A percentile compares a stretch with the other conserved stretches of the same genome.
Evolutionary conservation across 2,113 vertebrate species (phyloP).

Genomic region (Macaca mulatta): DNA sequence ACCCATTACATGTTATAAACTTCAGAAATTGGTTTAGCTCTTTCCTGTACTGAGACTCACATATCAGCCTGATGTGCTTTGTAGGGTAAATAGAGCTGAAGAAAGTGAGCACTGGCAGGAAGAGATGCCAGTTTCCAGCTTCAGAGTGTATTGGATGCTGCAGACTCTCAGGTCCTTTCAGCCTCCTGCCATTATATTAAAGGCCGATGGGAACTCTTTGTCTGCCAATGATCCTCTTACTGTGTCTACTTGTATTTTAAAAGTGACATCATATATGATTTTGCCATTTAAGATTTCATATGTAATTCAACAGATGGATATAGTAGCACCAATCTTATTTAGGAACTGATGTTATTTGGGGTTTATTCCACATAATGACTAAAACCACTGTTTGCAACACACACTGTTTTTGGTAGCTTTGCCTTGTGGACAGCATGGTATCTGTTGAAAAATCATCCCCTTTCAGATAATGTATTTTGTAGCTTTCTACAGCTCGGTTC

Average conservation of each 20-base stretch:
- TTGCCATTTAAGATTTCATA: neutral
- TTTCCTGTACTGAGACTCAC: neutral
- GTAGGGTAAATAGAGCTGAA: neutral
- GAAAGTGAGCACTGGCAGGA: neutral
- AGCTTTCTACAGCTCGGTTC: neutral
- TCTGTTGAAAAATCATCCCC: neutral
- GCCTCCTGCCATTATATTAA: rapidly evolving
- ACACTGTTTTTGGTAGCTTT: neutral
- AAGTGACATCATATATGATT: neutral
- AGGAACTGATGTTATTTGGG: neutral
- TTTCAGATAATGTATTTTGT: neutral
- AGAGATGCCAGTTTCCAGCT: neutral
- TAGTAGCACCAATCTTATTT: neutral
- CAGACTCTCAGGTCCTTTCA: neutral
- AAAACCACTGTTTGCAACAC: neutral
- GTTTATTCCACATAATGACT: neutral
- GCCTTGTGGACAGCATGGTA: neutral
- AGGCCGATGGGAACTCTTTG: neutral
- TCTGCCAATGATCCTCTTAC: neutral
- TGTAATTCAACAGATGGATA: neutral
- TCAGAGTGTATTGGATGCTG: neutral
- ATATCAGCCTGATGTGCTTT: neutral
- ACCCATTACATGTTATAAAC: no score
- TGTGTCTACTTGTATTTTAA: neutral
- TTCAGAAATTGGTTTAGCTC: neutral